These are phyloP conservation scores for Coccyzus lansbergi DNA, from an alignment of 2,797 vertebrate genomes.

Conservation along the genomic window DNA sequence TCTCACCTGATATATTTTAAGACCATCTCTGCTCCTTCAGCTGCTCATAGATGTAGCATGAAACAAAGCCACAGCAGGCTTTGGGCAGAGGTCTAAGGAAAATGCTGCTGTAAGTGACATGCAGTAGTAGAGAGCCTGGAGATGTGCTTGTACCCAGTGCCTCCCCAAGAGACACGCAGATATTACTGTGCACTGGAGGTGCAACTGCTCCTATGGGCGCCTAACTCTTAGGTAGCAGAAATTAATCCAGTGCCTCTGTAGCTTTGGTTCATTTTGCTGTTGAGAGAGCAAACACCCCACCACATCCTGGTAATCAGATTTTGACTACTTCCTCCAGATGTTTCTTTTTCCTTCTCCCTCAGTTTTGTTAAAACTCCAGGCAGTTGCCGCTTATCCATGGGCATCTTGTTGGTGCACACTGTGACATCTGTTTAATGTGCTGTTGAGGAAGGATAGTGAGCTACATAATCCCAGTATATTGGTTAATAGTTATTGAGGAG, in stretches of 20 bases:
- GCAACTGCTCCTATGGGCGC: rapidly evolving
- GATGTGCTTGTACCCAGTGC: rapidly evolving
- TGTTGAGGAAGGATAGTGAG: neutral
- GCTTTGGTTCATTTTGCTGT: neutral
- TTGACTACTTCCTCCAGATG: neutral
- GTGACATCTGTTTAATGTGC: neutral
- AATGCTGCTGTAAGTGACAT: neutral
- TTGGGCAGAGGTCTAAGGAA: neutral
- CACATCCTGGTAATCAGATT: neutral
- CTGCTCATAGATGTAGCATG: neutral
- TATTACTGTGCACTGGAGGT: neutral
- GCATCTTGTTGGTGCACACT: rapidly evolving
- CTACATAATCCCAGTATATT: neutral
- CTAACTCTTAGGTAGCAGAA: neutral
- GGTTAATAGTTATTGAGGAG: conserved; percentile 1
- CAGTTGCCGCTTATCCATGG: neutral
- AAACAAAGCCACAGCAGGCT: neutral
- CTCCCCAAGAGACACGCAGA: rapidly evolving
- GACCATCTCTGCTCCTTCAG: neutral
- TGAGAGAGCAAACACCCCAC: neutral
- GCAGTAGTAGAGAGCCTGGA: neutral
- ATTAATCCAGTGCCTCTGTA: neutral
- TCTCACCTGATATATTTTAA: neutral
- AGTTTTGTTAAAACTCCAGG: neutral
- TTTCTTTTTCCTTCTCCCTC: neutral